Evolutionary conservation across 2,113 vertebrate species (phyloP).

Genomic region (Pseudorectes ferrugineus): DNA sequence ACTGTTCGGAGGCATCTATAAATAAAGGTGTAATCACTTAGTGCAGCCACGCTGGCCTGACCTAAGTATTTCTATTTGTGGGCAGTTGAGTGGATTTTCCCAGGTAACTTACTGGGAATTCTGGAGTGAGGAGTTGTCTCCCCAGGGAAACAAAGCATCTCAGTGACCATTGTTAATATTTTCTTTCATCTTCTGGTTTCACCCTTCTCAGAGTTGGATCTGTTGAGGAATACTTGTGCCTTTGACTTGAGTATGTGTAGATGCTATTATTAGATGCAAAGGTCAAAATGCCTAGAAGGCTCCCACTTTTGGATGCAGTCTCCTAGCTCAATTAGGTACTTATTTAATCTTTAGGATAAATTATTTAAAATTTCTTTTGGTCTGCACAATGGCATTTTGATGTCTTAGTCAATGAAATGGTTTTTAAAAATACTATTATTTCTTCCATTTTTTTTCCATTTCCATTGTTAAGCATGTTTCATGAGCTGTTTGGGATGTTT

Average conservation of each 20-base stretch:
- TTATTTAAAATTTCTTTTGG: not conserved
- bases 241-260: not conserved
- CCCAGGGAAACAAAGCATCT: not conserved
- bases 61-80: not conserved
- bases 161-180: not conserved
- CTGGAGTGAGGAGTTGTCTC: not conserved
- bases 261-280: not conserved
- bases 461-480: not conserved
- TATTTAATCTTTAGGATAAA: not conserved
- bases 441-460: not conserved
- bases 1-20: not conserved
- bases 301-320: not conserved
- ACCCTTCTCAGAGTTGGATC: not conserved
- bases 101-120: not conserved
- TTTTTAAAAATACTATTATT: not conserved
- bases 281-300: not conserved
- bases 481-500: not conserved
- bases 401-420: not conserved
- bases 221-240: not conserved
- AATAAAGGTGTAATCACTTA: not conserved
- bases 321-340: not conserved
- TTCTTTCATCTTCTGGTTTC: not conserved
- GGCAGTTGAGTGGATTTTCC: not conserved
- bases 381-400: not conserved
- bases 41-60: not conserved